Percentiles rank a stretch among this genome's conserved stretches.
Conservation (phyloP, 2,113 vertebrate species). For the Datnioides undecimradiatus region DNA sequence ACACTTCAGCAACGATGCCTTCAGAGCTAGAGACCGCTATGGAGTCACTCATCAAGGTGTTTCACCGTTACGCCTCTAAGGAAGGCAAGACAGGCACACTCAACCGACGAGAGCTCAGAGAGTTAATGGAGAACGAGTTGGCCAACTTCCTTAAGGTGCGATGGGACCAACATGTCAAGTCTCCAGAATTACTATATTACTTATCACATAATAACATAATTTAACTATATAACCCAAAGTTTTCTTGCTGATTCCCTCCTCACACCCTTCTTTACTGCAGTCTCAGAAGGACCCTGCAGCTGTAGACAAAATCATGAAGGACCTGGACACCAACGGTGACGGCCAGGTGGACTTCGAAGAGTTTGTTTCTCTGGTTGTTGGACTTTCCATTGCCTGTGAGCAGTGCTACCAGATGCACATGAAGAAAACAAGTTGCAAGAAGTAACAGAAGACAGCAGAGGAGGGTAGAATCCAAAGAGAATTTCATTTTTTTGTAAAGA, state of each 20-base stretch:
- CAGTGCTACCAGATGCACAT: slow-evolving; percentile 85
- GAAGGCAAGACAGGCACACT: slow-evolving; percentile 81
- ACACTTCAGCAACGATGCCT: slow-evolving; percentile 78
- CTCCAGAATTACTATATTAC: neutral
- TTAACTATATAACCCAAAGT: neutral
- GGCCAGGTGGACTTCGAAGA: slow-evolving; percentile 95
- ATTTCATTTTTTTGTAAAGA: slow-evolving; percentile 63
- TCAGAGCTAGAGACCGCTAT: slow-evolving; percentile 92
- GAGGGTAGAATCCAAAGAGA: neutral
- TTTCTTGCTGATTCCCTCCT: neutral
- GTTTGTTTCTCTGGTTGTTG: slow-evolving; percentile 93
- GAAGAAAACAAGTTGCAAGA: slow-evolving; percentile 42
- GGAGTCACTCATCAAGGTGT: slow-evolving; percentile 90
- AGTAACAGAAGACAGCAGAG: slow-evolving; percentile 7
- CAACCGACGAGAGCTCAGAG: slow-evolving; percentile 84
- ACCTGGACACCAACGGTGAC: slow-evolving; percentile 91
- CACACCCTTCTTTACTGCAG: slow-evolving; percentile 70
- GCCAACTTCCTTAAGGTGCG: slow-evolving; percentile 87
- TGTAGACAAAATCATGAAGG: slow-evolving; percentile 94
- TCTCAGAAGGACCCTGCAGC: slow-evolving; percentile 88
- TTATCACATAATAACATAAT: neutral
- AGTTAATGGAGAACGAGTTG: slow-evolving; percentile 87
- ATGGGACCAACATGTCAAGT: neutral
- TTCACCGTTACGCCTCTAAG: slow-evolving; percentile 87
- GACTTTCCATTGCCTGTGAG: slow-evolving; percentile 94